Conservation (phyloP, 2,113 vertebrate genomes). For the Syrmaticus mikado region DNA sequence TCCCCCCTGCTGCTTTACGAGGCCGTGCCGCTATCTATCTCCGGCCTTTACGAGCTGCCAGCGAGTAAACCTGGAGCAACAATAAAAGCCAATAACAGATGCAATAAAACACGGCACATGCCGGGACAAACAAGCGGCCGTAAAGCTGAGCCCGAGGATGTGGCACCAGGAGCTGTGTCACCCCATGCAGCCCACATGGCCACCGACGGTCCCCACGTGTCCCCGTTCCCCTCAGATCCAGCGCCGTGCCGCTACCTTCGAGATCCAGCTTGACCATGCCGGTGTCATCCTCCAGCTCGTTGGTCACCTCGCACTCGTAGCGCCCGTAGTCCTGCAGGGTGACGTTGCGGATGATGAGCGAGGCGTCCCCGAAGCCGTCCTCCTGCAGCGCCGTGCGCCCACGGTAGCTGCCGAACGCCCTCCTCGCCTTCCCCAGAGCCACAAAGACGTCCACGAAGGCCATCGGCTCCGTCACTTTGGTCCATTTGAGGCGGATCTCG, state of each 20-base stretch:
- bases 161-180: rapidly evolving
- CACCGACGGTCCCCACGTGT: rapidly evolving
- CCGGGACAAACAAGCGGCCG: not conserved
- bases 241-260: conserved; percentile 79
- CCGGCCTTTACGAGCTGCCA: not conserved
- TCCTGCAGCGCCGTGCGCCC: conserved; percentile 88
- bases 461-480: conserved; percentile 89
- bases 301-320: conserved; percentile 95
- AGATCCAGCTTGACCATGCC: conserved; percentile 94
- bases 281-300: conserved; percentile 92
- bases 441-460: conserved; percentile 92
- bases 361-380: conserved; percentile 86
- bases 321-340: conserved; percentile 94
- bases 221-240: not conserved
- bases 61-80: not conserved
- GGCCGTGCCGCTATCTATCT: not conserved
- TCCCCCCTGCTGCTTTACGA: not conserved
- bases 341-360: conserved; percentile 91
- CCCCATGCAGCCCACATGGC: rapidly evolving
- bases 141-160: not conserved
- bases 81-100: conserved; percentile 34
- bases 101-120: not conserved
- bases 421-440: conserved; percentile 86
- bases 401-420: conserved; percentile 86
- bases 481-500: conserved; percentile 94